Conservation (phyloP, 1,140 invertebrate species). For the Drosophila parabipectinata region DNA sequence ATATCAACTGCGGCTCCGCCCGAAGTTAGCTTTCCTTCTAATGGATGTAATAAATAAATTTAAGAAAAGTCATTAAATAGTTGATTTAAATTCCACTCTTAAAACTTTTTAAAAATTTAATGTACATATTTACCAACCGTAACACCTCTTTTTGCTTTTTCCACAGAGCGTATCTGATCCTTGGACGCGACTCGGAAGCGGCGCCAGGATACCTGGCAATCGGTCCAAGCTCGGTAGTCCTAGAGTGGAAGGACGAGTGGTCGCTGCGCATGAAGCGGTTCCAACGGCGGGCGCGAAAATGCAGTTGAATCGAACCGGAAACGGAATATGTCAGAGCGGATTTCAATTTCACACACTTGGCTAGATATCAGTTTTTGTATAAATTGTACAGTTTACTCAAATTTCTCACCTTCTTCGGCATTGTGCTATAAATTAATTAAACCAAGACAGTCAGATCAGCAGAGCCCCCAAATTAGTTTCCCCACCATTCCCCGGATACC, state of each 20-base stretch:
- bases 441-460: neutral
- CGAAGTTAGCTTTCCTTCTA: too few species aligned
- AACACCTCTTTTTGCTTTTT: neutral
- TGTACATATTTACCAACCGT: too few species aligned
- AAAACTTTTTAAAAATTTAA: neutral
- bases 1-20: too few species aligned
- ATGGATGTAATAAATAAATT: too few species aligned
- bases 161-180: constrained; percentile 93
- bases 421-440: constrained; percentile 77
- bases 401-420: constrained; percentile 83
- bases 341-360: constrained; percentile 84
- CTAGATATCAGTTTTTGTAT: constrained; percentile 84
- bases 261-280: constrained; percentile 95
- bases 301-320: constrained; percentile 85
- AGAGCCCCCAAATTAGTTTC: neutral
- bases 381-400: constrained; percentile 84
- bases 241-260: constrained; percentile 98
- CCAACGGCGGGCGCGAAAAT: constrained; percentile 90
- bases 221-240: constrained; percentile 93
- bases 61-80: too few species aligned
- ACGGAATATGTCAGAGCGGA: constrained; percentile 84
- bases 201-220: constrained; percentile 90
- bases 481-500: neutral
- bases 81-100: neutral
- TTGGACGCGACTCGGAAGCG: constrained; percentile 92